Conservation (phyloP, 2,888 invertebrate genomes). For the Aleiodes testaceus region DNA sequence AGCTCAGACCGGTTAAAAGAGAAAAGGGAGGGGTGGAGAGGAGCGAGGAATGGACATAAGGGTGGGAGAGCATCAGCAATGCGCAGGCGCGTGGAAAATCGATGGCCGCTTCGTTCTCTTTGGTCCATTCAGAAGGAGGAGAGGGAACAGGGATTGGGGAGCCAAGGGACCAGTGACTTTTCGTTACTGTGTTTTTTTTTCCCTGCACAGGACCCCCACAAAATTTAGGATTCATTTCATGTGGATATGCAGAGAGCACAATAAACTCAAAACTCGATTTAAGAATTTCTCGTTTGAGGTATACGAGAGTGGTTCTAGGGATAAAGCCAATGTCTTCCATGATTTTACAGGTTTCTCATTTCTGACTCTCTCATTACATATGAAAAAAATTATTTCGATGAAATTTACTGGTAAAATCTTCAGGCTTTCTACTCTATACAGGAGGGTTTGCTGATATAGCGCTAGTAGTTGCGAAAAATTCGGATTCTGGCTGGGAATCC, state of each 20-base stretch:
- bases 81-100: constrained; percentile 65
- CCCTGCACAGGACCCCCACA: not conserved
- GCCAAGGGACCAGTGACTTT: constrained; percentile 31
- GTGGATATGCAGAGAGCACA: constrained; percentile 6
- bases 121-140: constrained; percentile 48
- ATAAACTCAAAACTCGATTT: constrained; percentile 24
- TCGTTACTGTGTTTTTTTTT: constrained; percentile 44
- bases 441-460: too few relatives aligned
- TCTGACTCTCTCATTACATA: too few relatives aligned
- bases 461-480: too few relatives aligned
- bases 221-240: constrained; percentile 32
- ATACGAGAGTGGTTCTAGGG: too few relatives aligned
- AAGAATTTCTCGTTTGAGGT: not conserved
- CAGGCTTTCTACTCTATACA: too few relatives aligned
- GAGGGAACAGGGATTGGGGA: constrained; percentile 35
- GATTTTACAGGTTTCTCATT: too few relatives aligned
- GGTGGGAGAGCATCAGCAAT: not conserved
- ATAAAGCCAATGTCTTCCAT: too few relatives aligned
- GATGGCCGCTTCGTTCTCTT: constrained; percentile 60
- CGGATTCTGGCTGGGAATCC: too few relatives aligned
- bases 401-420: too few relatives aligned
- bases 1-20: not conserved
- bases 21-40: constrained; percentile 41
- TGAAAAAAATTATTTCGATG: too few relatives aligned
- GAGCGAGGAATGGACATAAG: constrained; percentile 36